These are phyloP conservation scores for Zeuzera pyrina DNA, from an alignment of 2,888 invertebrate genomes.

Conservation along the genomic window DNA sequence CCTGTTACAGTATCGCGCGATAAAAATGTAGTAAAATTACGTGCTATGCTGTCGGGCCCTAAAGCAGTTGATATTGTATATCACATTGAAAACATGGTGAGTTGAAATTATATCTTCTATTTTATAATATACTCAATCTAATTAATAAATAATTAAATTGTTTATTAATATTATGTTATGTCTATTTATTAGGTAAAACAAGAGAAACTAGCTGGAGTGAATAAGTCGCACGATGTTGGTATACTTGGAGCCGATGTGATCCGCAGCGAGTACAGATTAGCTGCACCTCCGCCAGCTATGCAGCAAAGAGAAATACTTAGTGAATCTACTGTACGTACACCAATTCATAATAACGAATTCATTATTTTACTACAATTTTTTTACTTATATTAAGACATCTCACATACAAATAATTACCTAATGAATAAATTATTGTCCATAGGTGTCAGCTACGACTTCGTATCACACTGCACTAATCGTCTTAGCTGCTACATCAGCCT, in stretches of 20 bases:
- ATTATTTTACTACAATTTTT: too few species aligned
- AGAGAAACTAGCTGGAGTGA: slow-evolving; percentile 40
- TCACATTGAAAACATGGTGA: slow-evolving; percentile 83
- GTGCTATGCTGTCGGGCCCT: slow-evolving; percentile 78
- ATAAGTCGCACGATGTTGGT: slow-evolving; percentile 17
- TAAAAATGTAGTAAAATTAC: slow-evolving; percentile 62
- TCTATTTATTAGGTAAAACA: slow-evolving; percentile 43
- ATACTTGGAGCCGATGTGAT: slow-evolving; percentile 52
- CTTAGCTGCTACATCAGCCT: slow-evolving; percentile 83
- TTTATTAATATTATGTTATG: not conserved
- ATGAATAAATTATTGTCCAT: slow-evolving; percentile 9
- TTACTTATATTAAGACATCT: too few species aligned
- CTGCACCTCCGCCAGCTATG: slow-evolving; percentile 34
- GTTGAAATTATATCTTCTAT: slow-evolving; percentile 16
- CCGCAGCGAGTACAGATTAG: slow-evolving; percentile 56
- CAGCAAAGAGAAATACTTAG: slow-evolving; percentile 79
- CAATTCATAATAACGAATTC: not conserved
- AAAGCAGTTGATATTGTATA: slow-evolving; percentile 86
- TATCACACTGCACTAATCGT: slow-evolving; percentile 86
- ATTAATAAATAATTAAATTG: not conserved
- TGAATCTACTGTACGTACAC: slow-evolving; percentile 73
- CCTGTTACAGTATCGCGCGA: slow-evolving; percentile 47
- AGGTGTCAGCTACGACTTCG: slow-evolving; percentile 76
- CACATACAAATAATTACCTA: too few species aligned
- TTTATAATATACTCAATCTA: not conserved